Percentiles rank a stretch among this genome's conserved stretches.
Conservation (phyloP, 2,888 invertebrate genomes). For the Eupithecia abbreviata region DNA sequence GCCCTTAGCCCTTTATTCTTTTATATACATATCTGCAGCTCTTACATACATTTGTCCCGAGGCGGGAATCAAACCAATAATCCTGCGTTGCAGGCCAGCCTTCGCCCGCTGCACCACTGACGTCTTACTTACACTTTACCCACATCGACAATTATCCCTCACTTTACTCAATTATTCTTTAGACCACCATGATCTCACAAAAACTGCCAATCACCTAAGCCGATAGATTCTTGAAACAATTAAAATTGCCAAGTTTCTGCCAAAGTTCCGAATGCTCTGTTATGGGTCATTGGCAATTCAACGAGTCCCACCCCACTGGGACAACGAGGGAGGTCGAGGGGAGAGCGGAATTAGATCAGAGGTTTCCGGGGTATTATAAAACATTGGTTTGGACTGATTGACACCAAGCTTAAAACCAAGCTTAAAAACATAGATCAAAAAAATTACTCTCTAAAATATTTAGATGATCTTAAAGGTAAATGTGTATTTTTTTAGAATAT, state of each 20-base stretch:
- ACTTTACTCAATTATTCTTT: not conserved
- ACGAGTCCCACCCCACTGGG: slow-evolving; percentile 61
- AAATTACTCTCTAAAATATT: not conserved
- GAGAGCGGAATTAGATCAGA: slow-evolving; percentile 34
- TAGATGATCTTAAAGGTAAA: not conserved
- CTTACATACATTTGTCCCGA: too few relatives aligned
- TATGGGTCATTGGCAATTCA: slow-evolving; percentile 47
- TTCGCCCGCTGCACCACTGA: too few relatives aligned
- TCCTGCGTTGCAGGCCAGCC: too few relatives aligned
- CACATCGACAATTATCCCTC: not conserved
- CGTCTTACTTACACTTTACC: not conserved
- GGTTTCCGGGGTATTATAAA: not conserved
- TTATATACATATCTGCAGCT: too few relatives aligned
- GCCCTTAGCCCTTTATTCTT: too few relatives aligned
- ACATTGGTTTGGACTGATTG: not conserved
- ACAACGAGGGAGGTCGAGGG: slow-evolving; percentile 63
- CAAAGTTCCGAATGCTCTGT: slow-evolving; percentile 17
- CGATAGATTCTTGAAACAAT: slow-evolving; percentile 35
- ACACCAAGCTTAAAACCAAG: too few relatives aligned
- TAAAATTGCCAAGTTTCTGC: slow-evolving; percentile 25
- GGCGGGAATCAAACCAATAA: too few relatives aligned
- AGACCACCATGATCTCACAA: slow-evolving; percentile 30
- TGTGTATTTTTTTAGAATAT: not conserved
- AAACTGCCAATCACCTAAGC: slow-evolving; percentile 30
- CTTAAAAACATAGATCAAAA: not conserved